Percentiles rank a stretch among this genome's conserved stretches.
phyloP scores from a whole-genome alignment of 2,113 vertebrate genomes.

The Channa maculata region DNA sequence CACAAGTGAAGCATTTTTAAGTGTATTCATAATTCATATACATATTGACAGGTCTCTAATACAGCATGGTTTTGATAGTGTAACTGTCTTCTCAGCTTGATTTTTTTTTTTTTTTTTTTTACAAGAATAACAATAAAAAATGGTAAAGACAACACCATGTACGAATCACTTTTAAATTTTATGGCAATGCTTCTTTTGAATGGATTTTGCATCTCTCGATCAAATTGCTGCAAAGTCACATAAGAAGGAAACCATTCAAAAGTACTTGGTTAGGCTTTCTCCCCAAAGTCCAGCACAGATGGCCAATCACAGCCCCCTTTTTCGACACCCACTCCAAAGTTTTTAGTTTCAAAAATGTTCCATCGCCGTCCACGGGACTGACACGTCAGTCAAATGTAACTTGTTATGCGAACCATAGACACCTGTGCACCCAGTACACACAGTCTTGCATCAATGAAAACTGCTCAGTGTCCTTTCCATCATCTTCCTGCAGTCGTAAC shows the following conservation, averaged over 20 bases:
- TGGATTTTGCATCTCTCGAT: constrained; percentile 72
- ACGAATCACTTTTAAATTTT: constrained; percentile 76
- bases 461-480: constrained; percentile 22
- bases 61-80: constrained; percentile 84
- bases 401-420: constrained; percentile 18
- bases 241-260: constrained; percentile 54
- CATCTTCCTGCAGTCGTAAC: constrained; percentile 27
- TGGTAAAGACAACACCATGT: constrained; percentile 82
- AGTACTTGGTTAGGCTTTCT: constrained; percentile 64
- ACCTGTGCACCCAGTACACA: constrained; percentile 34
- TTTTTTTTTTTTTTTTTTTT: constrained; percentile 72
- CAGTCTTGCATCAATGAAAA: constrained; percentile 18
- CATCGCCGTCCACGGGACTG: constrained; percentile 12
- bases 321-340: constrained; percentile 32
- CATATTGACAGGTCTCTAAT: constrained; percentile 85
- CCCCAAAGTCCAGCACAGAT: constrained; percentile 16
- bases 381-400: constrained; percentile 11
- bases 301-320: constrained; percentile 32
- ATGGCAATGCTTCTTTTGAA: constrained; percentile 80
- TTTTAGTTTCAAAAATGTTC: constrained; percentile 19
- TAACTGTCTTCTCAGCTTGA: constrained; percentile 72
- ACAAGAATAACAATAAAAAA: constrained; percentile 86
- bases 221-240: constrained; percentile 35
- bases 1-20: constrained; percentile 72
- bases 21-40: constrained; percentile 88